Conservation (phyloP, 2,888 invertebrate species). For the Cinara cedri region DNA sequence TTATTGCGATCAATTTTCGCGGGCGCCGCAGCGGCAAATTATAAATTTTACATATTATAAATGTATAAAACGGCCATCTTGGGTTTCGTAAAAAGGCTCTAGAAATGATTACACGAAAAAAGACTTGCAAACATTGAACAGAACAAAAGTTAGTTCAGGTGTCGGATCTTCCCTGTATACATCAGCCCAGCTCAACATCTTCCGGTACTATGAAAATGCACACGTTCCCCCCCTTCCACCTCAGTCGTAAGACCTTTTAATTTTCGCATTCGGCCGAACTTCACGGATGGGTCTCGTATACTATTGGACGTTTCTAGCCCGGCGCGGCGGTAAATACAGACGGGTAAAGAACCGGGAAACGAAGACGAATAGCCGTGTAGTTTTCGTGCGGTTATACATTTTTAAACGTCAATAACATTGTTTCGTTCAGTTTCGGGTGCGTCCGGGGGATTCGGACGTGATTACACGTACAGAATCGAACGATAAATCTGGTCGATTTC, state of each 20-base stretch:
- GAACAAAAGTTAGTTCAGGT: too few relatives aligned
- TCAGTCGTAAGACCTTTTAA: too few relatives aligned
- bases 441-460: background rate
- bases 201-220: too few relatives aligned
- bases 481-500: conserved; percentile 1
- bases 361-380: background rate
- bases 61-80: too few relatives aligned
- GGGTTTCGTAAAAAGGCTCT: too few relatives aligned
- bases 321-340: background rate
- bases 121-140: too few relatives aligned
- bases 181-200: too few relatives aligned
- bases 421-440: background rate
- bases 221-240: too few relatives aligned
- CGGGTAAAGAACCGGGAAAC: background rate
- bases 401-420: conserved; percentile 39
- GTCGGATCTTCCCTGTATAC: too few relatives aligned
- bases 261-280: background rate
- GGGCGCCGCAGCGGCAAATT: too few relatives aligned
- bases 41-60: too few relatives aligned
- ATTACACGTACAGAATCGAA: conserved; percentile 20
- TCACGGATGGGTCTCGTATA: background rate
- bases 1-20: background rate
- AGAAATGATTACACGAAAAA: too few relatives aligned
- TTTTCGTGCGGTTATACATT: conserved; percentile 24
- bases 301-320: background rate